Percentiles rank a stretch among this genome's conserved stretches.
phyloP scores from a whole-genome alignment of 2,797 vertebrate species.

The Typhlichthys eigenmanni region DNA sequence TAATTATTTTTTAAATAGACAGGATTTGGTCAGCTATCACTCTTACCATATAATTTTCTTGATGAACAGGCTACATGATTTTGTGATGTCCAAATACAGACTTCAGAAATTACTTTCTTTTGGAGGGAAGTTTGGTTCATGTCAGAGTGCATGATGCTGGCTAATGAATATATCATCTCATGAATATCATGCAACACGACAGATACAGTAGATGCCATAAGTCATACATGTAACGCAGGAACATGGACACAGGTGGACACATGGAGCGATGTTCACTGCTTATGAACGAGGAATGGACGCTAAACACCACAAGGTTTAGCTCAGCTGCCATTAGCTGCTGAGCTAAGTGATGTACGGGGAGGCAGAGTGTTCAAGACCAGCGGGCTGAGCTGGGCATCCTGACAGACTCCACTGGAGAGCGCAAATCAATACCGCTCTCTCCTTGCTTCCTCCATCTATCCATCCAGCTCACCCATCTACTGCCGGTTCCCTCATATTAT shows the following conservation, averaged over 20 bases:
- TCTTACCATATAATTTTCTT: neutral
- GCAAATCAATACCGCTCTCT: constrained; percentile 72
- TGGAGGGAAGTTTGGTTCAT: neutral
- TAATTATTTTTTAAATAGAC: too few relatives aligned
- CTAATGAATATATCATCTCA: constrained; percentile 6
- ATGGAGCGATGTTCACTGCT: too few relatives aligned
- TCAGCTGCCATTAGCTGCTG: constrained; percentile 45
- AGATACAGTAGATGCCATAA: neutral
- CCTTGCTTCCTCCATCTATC: constrained; percentile 64
- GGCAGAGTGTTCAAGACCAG: constrained; percentile 33
- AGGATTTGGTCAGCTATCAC: neutral
- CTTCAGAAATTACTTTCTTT: neutral
- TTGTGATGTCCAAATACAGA: constrained; percentile 1
- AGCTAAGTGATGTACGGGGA: constrained; percentile 46
- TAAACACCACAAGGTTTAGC: constrained; percentile 18
- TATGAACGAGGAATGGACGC: neutral
- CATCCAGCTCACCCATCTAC: constrained; percentile 45
- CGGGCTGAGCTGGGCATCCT: constrained; percentile 44
- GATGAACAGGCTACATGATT: neutral
- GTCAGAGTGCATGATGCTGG: neutral
- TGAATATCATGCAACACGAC: neutral
- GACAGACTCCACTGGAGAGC: constrained; percentile 59
- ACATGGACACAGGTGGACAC: too few relatives aligned
- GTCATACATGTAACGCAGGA: too few relatives aligned
- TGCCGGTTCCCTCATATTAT: constrained; percentile 8